Conservation (phyloP, 2,888 invertebrate genomes). For the Chaitophorus viminalis region DNA sequence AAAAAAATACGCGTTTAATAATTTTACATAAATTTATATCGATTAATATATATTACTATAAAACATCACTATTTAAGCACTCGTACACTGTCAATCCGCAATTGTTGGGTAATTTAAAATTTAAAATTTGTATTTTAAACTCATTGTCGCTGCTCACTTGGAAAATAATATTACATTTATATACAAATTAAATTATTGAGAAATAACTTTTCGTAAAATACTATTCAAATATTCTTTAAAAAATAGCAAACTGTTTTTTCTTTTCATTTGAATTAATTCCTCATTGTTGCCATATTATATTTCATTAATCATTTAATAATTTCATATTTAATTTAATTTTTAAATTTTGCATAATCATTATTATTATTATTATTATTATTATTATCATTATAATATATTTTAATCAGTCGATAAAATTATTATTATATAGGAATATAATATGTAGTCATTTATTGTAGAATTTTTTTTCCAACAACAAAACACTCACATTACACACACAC, state of each 20-base stretch:
- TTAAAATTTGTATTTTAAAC: constrained; percentile 22
- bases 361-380: constrained; percentile 26
- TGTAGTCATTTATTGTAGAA: constrained; percentile 8
- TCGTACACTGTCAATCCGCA: not conserved
- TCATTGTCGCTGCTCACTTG: constrained; percentile 43
- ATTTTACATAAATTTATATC: constrained; percentile 19
- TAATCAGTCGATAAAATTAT: not conserved
- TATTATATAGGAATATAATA: constrained; percentile 17
- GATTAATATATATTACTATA: not conserved
- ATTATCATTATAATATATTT: constrained; percentile 21
- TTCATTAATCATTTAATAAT: constrained; percentile 15
- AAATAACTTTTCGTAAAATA: constrained; percentile 27
- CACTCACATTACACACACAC: constrained; percentile 10
- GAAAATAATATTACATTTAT: constrained; percentile 43
- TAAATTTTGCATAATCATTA: not conserved
- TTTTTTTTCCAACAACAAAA: constrained; percentile 35
- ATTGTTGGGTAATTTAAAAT: constrained; percentile 7
- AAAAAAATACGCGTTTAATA: constrained; percentile 3
- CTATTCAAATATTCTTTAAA: constrained; percentile 33
- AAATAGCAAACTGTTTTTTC: constrained; percentile 2
- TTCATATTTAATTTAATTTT: constrained; percentile 24
- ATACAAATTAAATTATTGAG: not conserved
- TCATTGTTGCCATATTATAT: constrained; percentile 18
- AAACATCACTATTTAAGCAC: constrained; percentile 25
- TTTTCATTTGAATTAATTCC: constrained; percentile 14